Base-by-base conservation (phyloP, 2,797 vertebrate genomes). In the Otolemur crassicaudatus region DNA sequence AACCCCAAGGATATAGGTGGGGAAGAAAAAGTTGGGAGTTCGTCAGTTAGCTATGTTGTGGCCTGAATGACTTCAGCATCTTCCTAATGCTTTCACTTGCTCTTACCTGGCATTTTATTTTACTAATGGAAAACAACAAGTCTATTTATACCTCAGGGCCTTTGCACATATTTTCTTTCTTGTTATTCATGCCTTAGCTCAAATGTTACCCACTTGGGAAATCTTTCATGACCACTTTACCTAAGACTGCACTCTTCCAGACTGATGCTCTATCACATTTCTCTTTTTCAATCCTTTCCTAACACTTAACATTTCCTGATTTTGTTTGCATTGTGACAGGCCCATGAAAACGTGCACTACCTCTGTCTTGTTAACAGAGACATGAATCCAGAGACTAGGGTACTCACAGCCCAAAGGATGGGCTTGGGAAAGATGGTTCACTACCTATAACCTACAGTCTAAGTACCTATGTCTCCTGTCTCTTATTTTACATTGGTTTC, bases 121-220 rank as follows among this genome's bases (percentile, higher is more conserved):
- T 77, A 25, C 75, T 93, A 96, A 40, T 72, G 84, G 61, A 93
- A 96, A 90, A 89, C 46, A 34, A 58, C 4, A 37, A 76, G 17
- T 80, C 69, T 9, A 77, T 73, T 56, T 34, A 16, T 46, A 80
- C 43, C 20, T 43, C 29, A 81, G 27, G 25, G 22, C 3, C 73
- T 92, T 31, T 63, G 29, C 25, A 86, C 22, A 83, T 76, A 84
- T 89, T 91, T 86, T 75, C 23, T 70, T 80, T 63, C 69, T 85
- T 61, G 4, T 89, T 17, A 49, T 65, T 69, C 53, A 83, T 75
- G 77, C 83, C 65, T 94, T 70, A 80, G 5, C 17, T 70, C 69
- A 94, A 88, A 92, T 86, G 31, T 88, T 9, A 76, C 29, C 63
- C 12, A 85, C 31, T 79, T 53, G 14, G 72, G 19, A 89, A 92